Conservation (phyloP, 2,797 vertebrate genomes). For the Erethizon dorsatum region DNA sequence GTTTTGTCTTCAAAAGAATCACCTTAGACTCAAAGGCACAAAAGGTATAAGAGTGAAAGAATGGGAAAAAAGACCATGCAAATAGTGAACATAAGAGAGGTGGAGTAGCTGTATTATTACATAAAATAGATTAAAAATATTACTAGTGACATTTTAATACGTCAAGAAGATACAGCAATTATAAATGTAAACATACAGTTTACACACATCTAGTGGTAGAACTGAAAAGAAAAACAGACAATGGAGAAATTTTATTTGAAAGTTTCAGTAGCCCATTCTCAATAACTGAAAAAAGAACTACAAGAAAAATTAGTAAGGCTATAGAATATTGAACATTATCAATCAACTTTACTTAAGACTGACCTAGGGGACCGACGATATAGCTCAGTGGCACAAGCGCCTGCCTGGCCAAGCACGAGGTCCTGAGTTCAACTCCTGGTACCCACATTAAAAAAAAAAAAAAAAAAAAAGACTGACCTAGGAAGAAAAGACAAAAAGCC, state of each 20-base stretch:
- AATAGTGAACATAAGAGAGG: not conserved
- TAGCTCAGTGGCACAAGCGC: too few relatives aligned
- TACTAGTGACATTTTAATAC: not conserved
- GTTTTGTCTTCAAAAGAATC: not conserved
- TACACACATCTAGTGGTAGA: not conserved
- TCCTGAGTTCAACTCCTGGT: too few relatives aligned
- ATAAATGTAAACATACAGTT: not conserved
- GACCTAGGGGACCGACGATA: not conserved
- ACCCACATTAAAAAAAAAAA: too few relatives aligned
- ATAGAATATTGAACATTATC: slow-evolving; percentile 11
- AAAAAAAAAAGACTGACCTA: not conserved
- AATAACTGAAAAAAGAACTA: not conserved
- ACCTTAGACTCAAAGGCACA: not conserved
- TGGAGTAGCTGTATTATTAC: not conserved
- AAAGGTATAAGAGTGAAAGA: not conserved
- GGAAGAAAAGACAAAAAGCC: not conserved
- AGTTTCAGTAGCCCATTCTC: not conserved
- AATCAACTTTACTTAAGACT: not conserved
- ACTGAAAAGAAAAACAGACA: not conserved
- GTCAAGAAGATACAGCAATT: not conserved
- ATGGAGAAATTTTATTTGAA: not conserved
- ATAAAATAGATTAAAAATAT: not conserved
- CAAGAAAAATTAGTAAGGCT: not conserved
- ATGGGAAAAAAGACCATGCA: not conserved
- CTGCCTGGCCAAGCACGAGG: too few relatives aligned